Evolutionary conservation across 2,888 invertebrate genomes (phyloP).

Genomic region (Notocelia uddmanniana): DNA sequence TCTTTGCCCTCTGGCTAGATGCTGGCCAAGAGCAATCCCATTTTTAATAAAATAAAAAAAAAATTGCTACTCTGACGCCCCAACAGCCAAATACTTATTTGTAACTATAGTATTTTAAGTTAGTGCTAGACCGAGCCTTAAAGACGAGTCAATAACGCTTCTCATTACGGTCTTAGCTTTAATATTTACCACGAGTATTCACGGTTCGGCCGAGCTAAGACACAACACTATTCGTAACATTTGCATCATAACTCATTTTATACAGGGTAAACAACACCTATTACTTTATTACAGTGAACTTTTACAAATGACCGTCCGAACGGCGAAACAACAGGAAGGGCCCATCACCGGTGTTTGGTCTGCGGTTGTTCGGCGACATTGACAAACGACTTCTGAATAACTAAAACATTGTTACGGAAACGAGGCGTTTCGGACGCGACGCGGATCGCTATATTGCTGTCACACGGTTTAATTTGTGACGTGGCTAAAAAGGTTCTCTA

Average conservation of each 20-base stretch:
- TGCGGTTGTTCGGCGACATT: slow-evolving; percentile 47
- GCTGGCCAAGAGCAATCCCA: too few species aligned
- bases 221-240: not conserved
- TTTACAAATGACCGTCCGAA: slow-evolving; percentile 31
- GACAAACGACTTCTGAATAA: slow-evolving; percentile 50
- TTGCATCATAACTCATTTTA: not conserved
- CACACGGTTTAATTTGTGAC: slow-evolving; percentile 17
- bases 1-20: too few species aligned
- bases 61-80: too few species aligned
- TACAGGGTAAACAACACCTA: not conserved
- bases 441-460: slow-evolving; percentile 26
- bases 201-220: too few species aligned
- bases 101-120: too few species aligned
- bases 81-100: too few species aligned
- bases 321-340: slow-evolving; percentile 32
- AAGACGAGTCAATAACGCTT: too few species aligned
- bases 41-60: too few species aligned
- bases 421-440: slow-evolving; percentile 34
- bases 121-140: too few species aligned
- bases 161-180: too few species aligned
- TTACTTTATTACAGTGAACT: slow-evolving; percentile 29
- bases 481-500: not conserved
- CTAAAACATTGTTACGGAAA: slow-evolving; percentile 46
- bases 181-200: too few species aligned
- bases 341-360: slow-evolving; percentile 44